Evolutionary conservation across 2,797 vertebrate genomes (phyloP).

Genomic region (Falco peregrinus): DNA sequence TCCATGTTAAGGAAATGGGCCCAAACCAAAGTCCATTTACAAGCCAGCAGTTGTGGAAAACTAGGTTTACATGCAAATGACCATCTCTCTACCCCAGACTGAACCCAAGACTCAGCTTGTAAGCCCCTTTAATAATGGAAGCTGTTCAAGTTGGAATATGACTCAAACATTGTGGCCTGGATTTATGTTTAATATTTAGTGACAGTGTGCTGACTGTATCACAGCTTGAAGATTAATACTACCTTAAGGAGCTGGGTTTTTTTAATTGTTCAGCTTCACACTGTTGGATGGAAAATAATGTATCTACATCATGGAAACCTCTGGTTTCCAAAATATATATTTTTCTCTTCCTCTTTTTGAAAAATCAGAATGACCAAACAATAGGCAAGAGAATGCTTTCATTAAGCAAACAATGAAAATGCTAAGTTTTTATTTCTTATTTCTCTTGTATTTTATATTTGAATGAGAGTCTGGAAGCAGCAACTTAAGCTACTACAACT

Average conservation of each 20-base stretch:
- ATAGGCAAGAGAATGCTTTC: not conserved
- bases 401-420: constrained; percentile 32
- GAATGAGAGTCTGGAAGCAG: not conserved
- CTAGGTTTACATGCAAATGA: fast-evolving
- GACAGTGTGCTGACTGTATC: not conserved
- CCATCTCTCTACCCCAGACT: not conserved
- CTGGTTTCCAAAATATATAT: not conserved
- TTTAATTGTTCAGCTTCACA: not conserved
- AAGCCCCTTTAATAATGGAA: not conserved
- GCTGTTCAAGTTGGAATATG: not conserved
- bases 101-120: not conserved
- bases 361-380: not conserved
- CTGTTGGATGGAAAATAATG: not conserved
- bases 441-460: too few species aligned
- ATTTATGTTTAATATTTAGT: not conserved
- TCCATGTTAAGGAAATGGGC: not conserved
- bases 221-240: not conserved
- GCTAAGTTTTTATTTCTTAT: not conserved
- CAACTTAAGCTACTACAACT: constrained; percentile 30
- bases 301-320: not conserved
- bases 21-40: not conserved
- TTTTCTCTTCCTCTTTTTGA: not conserved
- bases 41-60: not conserved
- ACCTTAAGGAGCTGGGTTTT: not conserved
- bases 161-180: not conserved